Evolutionary conservation across 1,140 invertebrate species (phyloP).

Genomic region (Zaprionus tsacasi): DNA sequence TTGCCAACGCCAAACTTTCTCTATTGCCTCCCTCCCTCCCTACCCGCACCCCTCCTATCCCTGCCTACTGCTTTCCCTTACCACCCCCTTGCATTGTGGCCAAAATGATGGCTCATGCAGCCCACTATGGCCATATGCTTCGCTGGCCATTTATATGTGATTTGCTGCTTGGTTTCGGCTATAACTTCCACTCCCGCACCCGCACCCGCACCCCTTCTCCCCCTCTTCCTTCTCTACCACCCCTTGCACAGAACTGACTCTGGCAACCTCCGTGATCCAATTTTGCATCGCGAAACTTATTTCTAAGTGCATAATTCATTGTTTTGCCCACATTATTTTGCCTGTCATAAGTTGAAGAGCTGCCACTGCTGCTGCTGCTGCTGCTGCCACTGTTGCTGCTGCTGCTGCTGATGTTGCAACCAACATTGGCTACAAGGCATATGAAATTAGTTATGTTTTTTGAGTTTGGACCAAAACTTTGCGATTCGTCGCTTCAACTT

Average conservation of each 20-base stretch:
- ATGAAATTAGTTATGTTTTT: slow-evolving; percentile 74
- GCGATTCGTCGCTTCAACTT: slow-evolving; percentile 64
- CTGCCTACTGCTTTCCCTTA: too few relatives aligned
- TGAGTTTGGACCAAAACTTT: slow-evolving; percentile 53
- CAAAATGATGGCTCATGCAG: slow-evolving; percentile 14
- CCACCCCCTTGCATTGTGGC: background rate
- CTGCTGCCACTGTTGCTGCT: slow-evolving; percentile 6
- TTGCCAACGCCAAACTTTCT: slow-evolving; percentile 64
- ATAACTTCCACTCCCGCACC: too few relatives aligned
- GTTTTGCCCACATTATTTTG: slow-evolving; percentile 80
- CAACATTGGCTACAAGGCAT: slow-evolving; percentile 75
- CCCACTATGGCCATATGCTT: slow-evolving; percentile 39
- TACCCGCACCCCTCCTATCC: background rate
- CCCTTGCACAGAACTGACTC: background rate
- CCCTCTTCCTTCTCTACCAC: slow-evolving; percentile 16
- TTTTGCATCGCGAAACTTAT: slow-evolving; percentile 74
- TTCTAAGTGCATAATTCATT: slow-evolving; percentile 81
- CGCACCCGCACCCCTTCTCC: too few relatives aligned
- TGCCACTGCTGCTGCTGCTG: too few relatives aligned
- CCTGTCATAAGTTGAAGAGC: slow-evolving; percentile 76
- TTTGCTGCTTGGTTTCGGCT: slow-evolving; percentile 70
- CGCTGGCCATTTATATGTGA: slow-evolving; percentile 76
- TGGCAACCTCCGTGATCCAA: slow-evolving; percentile 64
- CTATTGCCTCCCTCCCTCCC: background rate
- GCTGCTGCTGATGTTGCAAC: slow-evolving; percentile 7